Conservation (phyloP, 2,797 vertebrate genomes). For the Takifugu rubripes region DNA sequence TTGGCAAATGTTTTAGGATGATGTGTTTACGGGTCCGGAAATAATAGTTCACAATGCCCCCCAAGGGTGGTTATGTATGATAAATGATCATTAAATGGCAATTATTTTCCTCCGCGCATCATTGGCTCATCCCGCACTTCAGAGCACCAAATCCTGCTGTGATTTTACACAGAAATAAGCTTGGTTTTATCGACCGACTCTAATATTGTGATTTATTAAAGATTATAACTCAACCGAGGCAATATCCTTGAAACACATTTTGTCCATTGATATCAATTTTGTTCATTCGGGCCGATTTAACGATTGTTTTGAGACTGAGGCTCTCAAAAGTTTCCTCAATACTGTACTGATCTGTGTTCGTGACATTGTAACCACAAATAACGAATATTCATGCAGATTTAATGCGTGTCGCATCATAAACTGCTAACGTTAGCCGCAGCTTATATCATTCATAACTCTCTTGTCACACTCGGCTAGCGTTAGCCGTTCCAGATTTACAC, state of each 20-base stretch:
- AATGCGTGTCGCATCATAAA: constrained; percentile 29
- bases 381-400: background rate
- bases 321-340: background rate
- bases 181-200: too few relatives aligned
- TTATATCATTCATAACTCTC: constrained; percentile 30
- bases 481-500: background rate
- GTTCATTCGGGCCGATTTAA: background rate
- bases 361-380: background rate
- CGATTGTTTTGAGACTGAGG: background rate
- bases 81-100: background rate
- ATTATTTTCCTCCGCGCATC: background rate
- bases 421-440: constrained; percentile 48
- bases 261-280: background rate
- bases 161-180: too few relatives aligned
- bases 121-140: too few relatives aligned
- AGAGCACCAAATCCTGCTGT: too few relatives aligned
- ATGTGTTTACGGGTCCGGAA: too few relatives aligned
- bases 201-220: too few relatives aligned
- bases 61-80: background rate
- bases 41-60: too few relatives aligned
- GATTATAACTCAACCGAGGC: too few relatives aligned
- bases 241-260: too few relatives aligned
- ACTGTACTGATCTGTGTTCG: background rate
- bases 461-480: constrained; percentile 19
- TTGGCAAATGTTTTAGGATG: background rate